Evolutionary conservation across 2,888 invertebrate species (phyloP).

Genomic region (Brachypalpus laphriformis): DNA sequence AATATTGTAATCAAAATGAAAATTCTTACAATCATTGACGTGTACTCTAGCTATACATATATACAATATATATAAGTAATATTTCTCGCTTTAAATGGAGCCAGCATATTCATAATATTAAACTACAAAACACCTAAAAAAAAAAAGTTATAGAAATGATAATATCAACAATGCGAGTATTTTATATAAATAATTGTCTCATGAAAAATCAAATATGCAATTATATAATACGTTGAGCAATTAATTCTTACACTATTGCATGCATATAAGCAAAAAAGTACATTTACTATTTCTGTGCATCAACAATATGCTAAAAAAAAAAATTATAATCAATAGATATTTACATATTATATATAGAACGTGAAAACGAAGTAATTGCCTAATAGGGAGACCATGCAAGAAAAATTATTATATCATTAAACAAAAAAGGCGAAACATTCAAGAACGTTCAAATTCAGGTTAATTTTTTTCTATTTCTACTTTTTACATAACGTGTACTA

Average conservation of each 20-base stretch:
- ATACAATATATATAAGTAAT: neutral
- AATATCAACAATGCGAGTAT: neutral
- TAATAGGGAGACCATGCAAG: neutral
- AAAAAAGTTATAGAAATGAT: neutral
- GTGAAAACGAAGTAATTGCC: neutral
- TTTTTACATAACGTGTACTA: conserved; percentile 40
- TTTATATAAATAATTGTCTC: conserved; percentile 13
- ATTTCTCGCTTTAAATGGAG: neutral
- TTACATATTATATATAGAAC: conserved; percentile 11
- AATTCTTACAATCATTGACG: neutral
- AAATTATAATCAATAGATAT: conserved; percentile 20
- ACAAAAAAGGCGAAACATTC: conserved; percentile 45
- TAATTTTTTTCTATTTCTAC: conserved; percentile 48
- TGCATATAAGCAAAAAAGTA: neutral
- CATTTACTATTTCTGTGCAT: conserved; percentile 11
- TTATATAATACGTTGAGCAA: conserved; percentile 7
- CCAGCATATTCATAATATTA: neutral
- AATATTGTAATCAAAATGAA: neutral
- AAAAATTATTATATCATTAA: conserved; percentile 19
- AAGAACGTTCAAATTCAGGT: conserved; percentile 29
- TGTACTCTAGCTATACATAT: neutral
- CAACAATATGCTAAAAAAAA: conserved; percentile 11
- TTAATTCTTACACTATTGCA: conserved; percentile 13
- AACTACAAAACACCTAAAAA: neutral
- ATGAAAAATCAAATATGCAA: neutral